A percentile compares a stretch with the other conserved stretches of the same genome.
These are phyloP conservation scores for Cheirogaleus medius DNA, from an alignment of 2,113 vertebrate genomes.

Conservation along the genomic window DNA sequence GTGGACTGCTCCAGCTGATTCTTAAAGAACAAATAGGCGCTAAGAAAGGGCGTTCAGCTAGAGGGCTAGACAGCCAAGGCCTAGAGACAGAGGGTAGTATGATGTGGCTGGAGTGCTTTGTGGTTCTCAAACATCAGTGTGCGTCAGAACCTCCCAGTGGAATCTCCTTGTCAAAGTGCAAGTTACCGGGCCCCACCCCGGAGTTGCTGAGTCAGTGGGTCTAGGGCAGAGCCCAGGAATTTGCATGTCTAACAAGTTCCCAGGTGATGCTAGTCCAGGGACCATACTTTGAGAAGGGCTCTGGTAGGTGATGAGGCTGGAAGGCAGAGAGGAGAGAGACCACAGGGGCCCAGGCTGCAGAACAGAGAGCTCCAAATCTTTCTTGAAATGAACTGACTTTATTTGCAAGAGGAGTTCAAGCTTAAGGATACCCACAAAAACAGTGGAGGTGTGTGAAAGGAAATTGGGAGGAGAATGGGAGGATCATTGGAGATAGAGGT, in stretches of 20 bases:
- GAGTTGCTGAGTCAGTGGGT: background rate
- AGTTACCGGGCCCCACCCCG: too few relatives aligned
- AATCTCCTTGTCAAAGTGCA: background rate
- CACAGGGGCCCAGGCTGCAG: background rate
- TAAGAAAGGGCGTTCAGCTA: background rate
- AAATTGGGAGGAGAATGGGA: background rate
- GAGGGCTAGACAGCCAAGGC: background rate
- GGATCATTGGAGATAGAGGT: background rate
- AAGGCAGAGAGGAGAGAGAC: too few relatives aligned
- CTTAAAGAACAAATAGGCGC: background rate
- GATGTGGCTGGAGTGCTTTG: background rate
- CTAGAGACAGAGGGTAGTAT: background rate
- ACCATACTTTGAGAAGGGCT: background rate
- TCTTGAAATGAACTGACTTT: background rate
- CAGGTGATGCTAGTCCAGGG: background rate
- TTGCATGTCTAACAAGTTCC: background rate
- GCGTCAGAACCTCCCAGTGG: background rate
- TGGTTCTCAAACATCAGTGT: background rate
- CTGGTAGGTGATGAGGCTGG: background rate
- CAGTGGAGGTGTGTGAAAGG: background rate
- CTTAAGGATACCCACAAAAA: background rate
- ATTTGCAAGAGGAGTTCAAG: background rate
- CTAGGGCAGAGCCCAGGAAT: background rate
- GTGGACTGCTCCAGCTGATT: background rate
- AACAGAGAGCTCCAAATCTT: background rate